phyloP scores from a whole-genome alignment of 2,797 vertebrate genomes.

The Sebastes itinus region DNA sequence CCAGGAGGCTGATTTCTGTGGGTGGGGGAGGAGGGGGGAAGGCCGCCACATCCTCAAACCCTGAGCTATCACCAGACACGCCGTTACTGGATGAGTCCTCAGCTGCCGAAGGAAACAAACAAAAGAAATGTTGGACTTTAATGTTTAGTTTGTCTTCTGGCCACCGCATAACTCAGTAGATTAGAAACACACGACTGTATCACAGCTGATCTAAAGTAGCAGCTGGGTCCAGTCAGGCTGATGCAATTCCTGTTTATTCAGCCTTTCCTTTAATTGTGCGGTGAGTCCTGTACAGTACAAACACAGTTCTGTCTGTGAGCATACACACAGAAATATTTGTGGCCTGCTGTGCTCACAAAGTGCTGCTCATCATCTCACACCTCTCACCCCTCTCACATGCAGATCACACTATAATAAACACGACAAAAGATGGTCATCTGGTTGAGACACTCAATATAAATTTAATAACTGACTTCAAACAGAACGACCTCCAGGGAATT shows the following conservation, averaged over 20 bases:
- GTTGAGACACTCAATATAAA: not conserved
- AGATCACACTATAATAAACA: constrained; percentile 19
- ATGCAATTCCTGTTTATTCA: constrained; percentile 77
- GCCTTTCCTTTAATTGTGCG: constrained; percentile 42
- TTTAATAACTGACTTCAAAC: constrained; percentile 10
- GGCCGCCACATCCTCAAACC: constrained; percentile 82
- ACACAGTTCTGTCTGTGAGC: constrained; percentile 30
- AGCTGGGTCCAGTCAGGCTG: constrained; percentile 64
- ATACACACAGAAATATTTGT: constrained; percentile 23
- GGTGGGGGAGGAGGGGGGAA: constrained; percentile 87
- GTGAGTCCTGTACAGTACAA: constrained; percentile 34
- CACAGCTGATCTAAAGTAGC: constrained; percentile 47
- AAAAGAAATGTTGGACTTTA: constrained; percentile 22
- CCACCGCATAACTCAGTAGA: constrained; percentile 22
- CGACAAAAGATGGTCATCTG: constrained; percentile 10
- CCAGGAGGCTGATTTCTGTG: constrained; percentile 87
- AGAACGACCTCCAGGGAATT: not conserved
- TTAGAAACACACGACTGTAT: constrained; percentile 10
- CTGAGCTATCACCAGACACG: constrained; percentile 75
- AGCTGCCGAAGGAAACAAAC: constrained; percentile 69
- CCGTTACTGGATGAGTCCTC: constrained; percentile 85
- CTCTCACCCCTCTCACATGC: not conserved
- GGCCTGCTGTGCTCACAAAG: constrained; percentile 5
- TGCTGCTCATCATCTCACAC: constrained; percentile 4
- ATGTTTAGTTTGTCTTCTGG: constrained; percentile 43